Percentiles rank a stretch among this genome's conserved stretches.
These are phyloP conservation scores for Xanthia icteritia DNA, from an alignment of 2,888 invertebrate genomes.

Conservation along the genomic window DNA sequence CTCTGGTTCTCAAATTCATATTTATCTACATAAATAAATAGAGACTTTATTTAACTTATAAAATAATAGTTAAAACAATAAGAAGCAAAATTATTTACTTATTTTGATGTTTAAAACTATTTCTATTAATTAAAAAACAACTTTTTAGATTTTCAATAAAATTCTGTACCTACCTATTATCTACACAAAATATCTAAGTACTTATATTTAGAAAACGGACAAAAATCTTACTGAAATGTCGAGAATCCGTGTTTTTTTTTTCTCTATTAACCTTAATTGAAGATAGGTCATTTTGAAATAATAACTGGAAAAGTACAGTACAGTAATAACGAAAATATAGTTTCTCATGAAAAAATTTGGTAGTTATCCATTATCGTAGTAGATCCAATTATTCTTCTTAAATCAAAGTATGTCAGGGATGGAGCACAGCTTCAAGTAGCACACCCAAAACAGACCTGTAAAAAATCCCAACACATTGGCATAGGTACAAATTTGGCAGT, in stretches of 20 bases:
- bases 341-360: not conserved
- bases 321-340: not conserved
- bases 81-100: not conserved
- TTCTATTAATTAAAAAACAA: no score
- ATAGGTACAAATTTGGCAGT: not conserved
- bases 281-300: no score
- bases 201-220: not conserved
- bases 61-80: not conserved
- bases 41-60: not conserved
- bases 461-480: not conserved
- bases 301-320: not conserved
- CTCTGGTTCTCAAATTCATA: no score
- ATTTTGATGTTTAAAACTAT: no score
- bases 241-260: no score
- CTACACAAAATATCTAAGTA: not conserved
- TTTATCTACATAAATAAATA: no score
- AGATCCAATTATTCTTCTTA: not conserved
- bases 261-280: no score
- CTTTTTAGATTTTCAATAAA: not conserved
- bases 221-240: not conserved
- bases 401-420: not conserved
- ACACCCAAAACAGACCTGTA: not conserved
- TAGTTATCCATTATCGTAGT: not conserved
- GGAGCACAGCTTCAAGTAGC: conserved; percentile 15
- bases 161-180: not conserved